Base-by-base conservation (phyloP, 2,797 vertebrate species). In the Menidia menidia region DNA sequence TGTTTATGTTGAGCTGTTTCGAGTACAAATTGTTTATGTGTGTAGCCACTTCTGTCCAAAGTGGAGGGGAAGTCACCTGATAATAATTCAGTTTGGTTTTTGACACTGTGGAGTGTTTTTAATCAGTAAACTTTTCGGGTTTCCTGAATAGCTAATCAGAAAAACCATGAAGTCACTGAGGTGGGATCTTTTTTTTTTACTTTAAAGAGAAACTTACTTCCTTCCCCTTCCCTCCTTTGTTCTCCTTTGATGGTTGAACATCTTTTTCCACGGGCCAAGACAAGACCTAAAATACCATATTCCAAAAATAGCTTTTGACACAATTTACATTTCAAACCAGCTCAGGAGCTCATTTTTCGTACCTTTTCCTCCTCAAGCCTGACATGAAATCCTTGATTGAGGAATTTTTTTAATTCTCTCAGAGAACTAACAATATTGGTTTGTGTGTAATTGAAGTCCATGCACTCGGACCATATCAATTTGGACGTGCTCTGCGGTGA, bases 281-380 rank as follows among this genome's bases (percentile, higher is more conserved):
- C 5, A 95, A 64, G 7, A 94, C 87, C 96, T 97, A 25, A 48
- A 65, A 66, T 12, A 15, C 53, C 31, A 78, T 51, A 68, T 9
- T 4, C 0, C 64, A 31, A 52, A 33, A 32, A 15, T 55, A 6
- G 71, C 16, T 61, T 30, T 7, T 0, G 1, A 18, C 16, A 45
- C 4, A n/a, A 51, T 52, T 64, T 12, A 9, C 3, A 10, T 41
- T 0, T 68, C 14, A 33, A 54, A 45, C 13, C 7, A 39, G 2
- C 50, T 9, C 6, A 1, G 25, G 19, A 11, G 6, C 6, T 35
- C 4, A 3, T 68, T 18, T 61, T 19, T 2, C 41, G 7, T 74
- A 97, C 96, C 95, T 96, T 97, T 83, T 97, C 95, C 76, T 97
- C 94, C 64, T 94, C 84, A 0, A 98, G 69, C 0, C 86, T 83